Conservation (phyloP, 2,888 invertebrate species). For the Orchesella flavescens region DNA sequence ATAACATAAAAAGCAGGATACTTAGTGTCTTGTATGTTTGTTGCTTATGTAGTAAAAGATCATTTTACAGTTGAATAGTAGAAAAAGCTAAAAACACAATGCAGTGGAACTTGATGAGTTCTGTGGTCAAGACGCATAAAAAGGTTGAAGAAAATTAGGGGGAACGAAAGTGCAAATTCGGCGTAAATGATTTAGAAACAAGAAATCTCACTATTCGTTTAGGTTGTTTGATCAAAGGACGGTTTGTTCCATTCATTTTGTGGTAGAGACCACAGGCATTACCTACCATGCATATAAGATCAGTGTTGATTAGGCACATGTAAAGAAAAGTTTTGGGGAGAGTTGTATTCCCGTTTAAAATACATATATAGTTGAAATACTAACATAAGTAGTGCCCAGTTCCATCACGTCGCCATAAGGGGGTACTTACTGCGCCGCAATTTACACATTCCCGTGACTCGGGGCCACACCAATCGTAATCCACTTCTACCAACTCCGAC, state of each 20-base stretch:
- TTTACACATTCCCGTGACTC: conserved; percentile 81
- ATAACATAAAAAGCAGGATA: conserved; percentile 29
- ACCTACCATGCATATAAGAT: too few species aligned
- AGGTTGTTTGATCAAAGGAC: conserved; percentile 92
- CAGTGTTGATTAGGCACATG: too few species aligned
- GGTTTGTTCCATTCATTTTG: conserved; percentile 96
- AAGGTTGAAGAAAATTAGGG: background rate
- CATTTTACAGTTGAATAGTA: too few species aligned
- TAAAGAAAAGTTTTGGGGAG: too few species aligned
- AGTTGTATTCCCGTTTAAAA: too few species aligned
- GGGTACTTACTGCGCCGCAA: conserved; percentile 83
- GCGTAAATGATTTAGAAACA: conserved; percentile 10
- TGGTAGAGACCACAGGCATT: conserved; percentile 87
- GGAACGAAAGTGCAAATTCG: conserved; percentile 33
- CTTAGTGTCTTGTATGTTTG: conserved; percentile 1
- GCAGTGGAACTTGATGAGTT: background rate
- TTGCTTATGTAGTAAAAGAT: too few species aligned
- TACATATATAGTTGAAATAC: too few species aligned
- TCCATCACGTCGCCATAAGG: conserved; percentile 98
- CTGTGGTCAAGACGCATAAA: background rate
- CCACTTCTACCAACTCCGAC: conserved; percentile 60
- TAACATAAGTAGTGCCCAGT: conserved; percentile 99
- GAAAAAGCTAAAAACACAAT: background rate
- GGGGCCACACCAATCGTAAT: conserved; percentile 70
- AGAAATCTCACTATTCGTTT: conserved; percentile 86